phyloP scores from a whole-genome alignment of 2,888 invertebrate genomes.

The Apodemia duryi region DNA sequence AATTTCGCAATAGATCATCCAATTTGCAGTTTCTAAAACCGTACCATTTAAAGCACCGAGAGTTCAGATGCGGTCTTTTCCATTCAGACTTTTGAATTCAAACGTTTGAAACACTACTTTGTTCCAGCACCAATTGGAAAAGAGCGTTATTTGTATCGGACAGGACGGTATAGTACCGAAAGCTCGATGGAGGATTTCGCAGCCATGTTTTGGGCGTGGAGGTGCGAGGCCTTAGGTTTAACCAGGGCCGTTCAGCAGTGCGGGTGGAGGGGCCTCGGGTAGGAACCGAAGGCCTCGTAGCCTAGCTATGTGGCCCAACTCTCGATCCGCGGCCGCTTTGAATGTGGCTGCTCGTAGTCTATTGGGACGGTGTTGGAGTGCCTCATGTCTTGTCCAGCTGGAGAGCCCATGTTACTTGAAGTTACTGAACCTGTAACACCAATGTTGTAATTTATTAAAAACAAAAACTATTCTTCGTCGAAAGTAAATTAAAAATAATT shows the following conservation, averaged over 20 bases:
- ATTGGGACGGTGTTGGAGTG: slow-evolving; percentile 59
- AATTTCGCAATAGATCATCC: not conserved
- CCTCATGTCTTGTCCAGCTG: slow-evolving; percentile 79
- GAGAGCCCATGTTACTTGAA: slow-evolving; percentile 90
- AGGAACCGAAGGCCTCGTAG: slow-evolving; percentile 72
- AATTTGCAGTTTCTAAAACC: slow-evolving; percentile 35
- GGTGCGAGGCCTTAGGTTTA: slow-evolving; percentile 34
- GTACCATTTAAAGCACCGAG: slow-evolving; percentile 56
- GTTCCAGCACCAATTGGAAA: slow-evolving; percentile 41
- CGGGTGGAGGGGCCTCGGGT: slow-evolving; percentile 74
- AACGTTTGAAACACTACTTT: slow-evolving; percentile 23
- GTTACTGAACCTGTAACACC: slow-evolving; percentile 84
- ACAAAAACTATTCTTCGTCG: too few species aligned
- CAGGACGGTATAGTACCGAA: slow-evolving; percentile 46
- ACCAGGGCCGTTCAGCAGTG: slow-evolving; percentile 59
- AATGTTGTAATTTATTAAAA: too few species aligned
- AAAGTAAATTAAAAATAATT: too few species aligned
- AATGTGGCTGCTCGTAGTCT: slow-evolving; percentile 79
- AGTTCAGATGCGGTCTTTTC: slow-evolving; percentile 32
- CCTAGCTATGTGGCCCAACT: slow-evolving; percentile 93
- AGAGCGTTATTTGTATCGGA: slow-evolving; percentile 34
- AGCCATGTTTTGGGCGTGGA: slow-evolving; percentile 35
- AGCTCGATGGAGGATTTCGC: slow-evolving; percentile 48
- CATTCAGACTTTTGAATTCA: slow-evolving; percentile 40
- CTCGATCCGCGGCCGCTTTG: slow-evolving; percentile 94